phyloP scores from a whole-genome alignment of 2,888 invertebrate species.

The Microdon myrmicae region DNA sequence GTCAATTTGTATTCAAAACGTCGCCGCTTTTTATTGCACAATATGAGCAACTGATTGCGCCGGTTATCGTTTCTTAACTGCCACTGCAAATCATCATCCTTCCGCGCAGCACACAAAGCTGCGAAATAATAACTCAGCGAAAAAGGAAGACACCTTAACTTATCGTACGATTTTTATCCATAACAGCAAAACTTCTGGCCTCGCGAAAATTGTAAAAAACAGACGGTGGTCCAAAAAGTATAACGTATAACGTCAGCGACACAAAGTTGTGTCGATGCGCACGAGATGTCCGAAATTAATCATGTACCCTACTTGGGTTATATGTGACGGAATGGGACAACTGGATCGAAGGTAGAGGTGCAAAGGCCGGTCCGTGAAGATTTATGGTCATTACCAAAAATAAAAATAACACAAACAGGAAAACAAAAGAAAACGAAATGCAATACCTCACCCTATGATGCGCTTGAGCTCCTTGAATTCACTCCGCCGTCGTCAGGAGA shows the following conservation, averaged over 20 bases:
- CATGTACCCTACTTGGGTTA: no score
- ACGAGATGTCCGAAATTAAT: conserved; percentile 36
- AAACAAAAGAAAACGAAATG: no score
- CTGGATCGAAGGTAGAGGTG: conserved; percentile 23
- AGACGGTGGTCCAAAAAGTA: conserved; percentile 34
- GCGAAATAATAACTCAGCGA: conserved; percentile 27
- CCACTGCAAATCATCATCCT: conserved; percentile 59
- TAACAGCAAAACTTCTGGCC: conserved; percentile 31
- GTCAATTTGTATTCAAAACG: conserved; percentile 56
- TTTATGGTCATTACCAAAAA: conserved; percentile 45
- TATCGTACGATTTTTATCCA: conserved; percentile 50
- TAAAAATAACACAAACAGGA: no score
- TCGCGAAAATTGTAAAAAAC: conserved; percentile 35
- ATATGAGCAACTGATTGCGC: conserved; percentile 59
- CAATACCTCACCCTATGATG: conserved; percentile 47
- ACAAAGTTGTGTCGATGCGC: conserved; percentile 11
- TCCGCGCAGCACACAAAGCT: conserved; percentile 41
- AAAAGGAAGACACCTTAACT: conserved; percentile 44
- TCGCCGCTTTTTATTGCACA: conserved; percentile 57
- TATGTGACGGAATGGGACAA: no score
- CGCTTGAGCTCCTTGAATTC: conserved; percentile 44
- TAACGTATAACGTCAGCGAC: not conserved
- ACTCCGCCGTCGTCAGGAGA: conserved; percentile 9
- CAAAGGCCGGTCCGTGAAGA: conserved; percentile 21
- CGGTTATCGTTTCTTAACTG: conserved; percentile 63